These are phyloP conservation scores for Heliconius ethilla DNA, from an alignment of 2,888 invertebrate genomes.

Conservation along the genomic window DNA sequence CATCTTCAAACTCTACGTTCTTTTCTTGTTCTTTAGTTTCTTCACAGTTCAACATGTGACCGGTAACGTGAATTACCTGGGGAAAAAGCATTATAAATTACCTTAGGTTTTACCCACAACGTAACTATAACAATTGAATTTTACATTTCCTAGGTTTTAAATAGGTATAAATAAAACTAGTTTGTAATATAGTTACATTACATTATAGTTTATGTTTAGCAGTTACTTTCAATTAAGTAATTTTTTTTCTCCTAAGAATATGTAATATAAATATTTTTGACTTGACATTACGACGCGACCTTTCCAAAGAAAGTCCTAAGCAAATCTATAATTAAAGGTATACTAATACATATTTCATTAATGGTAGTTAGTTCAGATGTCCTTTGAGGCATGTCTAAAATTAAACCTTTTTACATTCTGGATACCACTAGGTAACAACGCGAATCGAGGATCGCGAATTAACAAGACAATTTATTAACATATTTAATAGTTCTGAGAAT, in stretches of 20 bases:
- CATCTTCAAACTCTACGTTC: slow-evolving; percentile 58
- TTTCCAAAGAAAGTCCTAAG: too few relatives aligned
- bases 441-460: background rate
- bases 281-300: too few relatives aligned
- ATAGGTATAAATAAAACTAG: background rate
- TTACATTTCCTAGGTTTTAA: background rate
- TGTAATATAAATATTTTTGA: too few relatives aligned
- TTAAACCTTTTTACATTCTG: too few relatives aligned
- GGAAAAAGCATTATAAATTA: slow-evolving; percentile 43
- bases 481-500: background rate
- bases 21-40: slow-evolving; percentile 53
- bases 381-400: background rate
- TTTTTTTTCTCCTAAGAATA: too few relatives aligned
- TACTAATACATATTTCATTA: too few relatives aligned
- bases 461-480: background rate
- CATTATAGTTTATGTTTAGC: too few relatives aligned
- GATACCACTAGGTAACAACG: background rate
- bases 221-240: too few relatives aligned
- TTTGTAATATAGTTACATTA: too few relatives aligned
- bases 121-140: too few relatives aligned
- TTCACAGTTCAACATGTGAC: slow-evolving; percentile 85
- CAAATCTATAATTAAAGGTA: too few relatives aligned
- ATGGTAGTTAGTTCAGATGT: background rate
- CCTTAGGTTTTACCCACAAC: background rate
- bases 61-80: slow-evolving; percentile 94